A percentile compares a stretch with the other conserved stretches of the same genome.
Evolutionary conservation across 2,797 vertebrate species (phyloP).

Genomic region (Coracias cyanogaster): DNA sequence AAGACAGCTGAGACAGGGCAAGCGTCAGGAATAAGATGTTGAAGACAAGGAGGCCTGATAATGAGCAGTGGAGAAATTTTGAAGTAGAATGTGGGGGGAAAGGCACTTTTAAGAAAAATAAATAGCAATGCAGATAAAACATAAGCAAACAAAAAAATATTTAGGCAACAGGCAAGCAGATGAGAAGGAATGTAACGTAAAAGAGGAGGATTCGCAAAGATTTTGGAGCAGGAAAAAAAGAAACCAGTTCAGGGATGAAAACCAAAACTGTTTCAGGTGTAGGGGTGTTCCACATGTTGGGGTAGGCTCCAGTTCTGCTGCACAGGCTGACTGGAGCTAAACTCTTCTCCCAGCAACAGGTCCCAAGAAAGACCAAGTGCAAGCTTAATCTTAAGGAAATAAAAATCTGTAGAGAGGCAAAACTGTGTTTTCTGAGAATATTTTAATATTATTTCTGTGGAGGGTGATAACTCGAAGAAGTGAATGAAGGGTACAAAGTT

Average conservation of each 20-base stretch:
- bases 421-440: neutral
- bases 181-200: neutral
- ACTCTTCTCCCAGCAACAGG: neutral
- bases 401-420: neutral
- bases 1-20: neutral
- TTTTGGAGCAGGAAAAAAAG: neutral
- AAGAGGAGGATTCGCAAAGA: neutral
- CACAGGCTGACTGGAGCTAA: neutral
- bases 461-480: neutral
- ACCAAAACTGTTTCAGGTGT: neutral
- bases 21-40: neutral
- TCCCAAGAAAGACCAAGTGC: neutral
- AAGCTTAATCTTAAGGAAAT: neutral
- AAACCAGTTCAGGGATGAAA: neutral
- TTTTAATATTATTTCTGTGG: neutral
- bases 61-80: neutral
- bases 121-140: neutral
- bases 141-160: neutral
- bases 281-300: neutral
- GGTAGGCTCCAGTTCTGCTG: neutral
- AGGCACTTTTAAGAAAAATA: neutral
- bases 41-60: neutral
- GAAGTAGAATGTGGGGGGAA: neutral
- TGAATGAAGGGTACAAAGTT: neutral
- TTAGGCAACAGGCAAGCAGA: neutral